Base-by-base conservation (phyloP, 2,888 invertebrate species). In the Epistrophe eligans region DNA sequence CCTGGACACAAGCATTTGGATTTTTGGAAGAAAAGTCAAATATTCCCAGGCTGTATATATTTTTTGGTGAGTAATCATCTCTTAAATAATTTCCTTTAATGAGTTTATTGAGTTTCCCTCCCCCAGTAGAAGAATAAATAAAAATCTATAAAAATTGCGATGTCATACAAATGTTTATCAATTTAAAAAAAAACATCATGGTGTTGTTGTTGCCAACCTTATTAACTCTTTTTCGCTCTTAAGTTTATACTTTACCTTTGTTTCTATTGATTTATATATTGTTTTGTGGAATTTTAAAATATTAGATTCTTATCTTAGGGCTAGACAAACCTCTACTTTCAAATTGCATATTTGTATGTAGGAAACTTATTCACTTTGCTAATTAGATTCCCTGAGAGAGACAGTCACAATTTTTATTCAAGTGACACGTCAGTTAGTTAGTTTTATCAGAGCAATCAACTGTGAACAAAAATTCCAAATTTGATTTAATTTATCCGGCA, bases 41-140 rank as follows among this genome's bases (percentile, higher is more conserved):
- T 90, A 93, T 97, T 67, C 95, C 95, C 91, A 94, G 97, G 89
- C 92, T 96, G 35, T 97, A 97, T 92, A 90, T 97, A 89, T 97
- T 96, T 93, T 91, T 95, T 89, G 97, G 98, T 97, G 94, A 94
- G 95, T 92, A 74, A 60, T 79, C 48, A 48, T 17, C 6, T 38
- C 6, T 58, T 17, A 17, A 58, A 57, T 11, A 24, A 45, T 52
- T 48, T 32, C 15, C 43, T 17, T 50, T n/a, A 45, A 55, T 57
- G 8, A 10, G 15, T 17, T 17, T 43, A 28, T 15, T 35, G 8
- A 52, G 24, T 70, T 50, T 19, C 13, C 28, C 32, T 11, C 35
- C 17, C 28, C 13, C 50, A 15, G 52, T 13, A n/a, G 8, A 28
- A 32, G 1, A 55, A 45, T 32, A 71, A 66, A 67, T 43, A 45